A percentile compares a stretch with the other conserved stretches of the same genome.
phyloP scores from a whole-genome alignment of 2,888 invertebrate genomes.

The Drosophila setosimentum region DNA sequence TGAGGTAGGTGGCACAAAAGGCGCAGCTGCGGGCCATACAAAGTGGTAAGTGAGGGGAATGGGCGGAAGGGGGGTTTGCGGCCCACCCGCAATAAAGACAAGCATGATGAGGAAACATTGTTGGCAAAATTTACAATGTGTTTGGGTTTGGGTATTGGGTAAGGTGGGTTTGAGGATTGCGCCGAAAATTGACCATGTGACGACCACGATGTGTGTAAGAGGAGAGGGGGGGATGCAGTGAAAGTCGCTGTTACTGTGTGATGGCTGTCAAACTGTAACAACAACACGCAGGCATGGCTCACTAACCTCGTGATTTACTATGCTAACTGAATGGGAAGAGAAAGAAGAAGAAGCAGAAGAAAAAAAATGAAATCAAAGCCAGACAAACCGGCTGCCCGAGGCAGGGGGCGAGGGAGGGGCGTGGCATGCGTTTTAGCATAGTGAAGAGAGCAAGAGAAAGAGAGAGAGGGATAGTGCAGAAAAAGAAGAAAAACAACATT shows the following conservation, averaged over 20 bases:
- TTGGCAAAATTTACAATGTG: slow-evolving; percentile 56
- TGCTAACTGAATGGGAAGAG: slow-evolving; percentile 27
- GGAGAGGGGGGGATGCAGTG: slow-evolving; percentile 41
- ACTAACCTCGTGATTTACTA: slow-evolving; percentile 73
- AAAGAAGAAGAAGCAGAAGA: neutral
- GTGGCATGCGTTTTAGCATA: slow-evolving; percentile 70
- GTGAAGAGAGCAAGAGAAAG: slow-evolving; percentile 43
- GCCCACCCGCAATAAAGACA: slow-evolving; percentile 45
- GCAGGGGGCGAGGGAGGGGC: slow-evolving; percentile 37
- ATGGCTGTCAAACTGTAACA: slow-evolving; percentile 53
- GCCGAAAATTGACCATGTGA: slow-evolving; percentile 32
- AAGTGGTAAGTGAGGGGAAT: slow-evolving; percentile 35
- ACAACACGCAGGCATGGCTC: slow-evolving; percentile 49
- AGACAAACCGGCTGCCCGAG: slow-evolving; percentile 62
- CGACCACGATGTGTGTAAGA: slow-evolving; percentile 27
- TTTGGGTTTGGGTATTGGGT: slow-evolving; percentile 13
- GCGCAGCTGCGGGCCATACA: slow-evolving; percentile 59
- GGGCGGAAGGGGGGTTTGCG: neutral
- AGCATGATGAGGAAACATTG: slow-evolving; percentile 53
- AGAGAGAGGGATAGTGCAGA: slow-evolving; percentile 8
- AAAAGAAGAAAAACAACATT: slow-evolving; percentile 44
- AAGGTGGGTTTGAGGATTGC: slow-evolving; percentile 8
- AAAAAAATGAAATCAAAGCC: slow-evolving; percentile 20
- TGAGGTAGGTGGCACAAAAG: slow-evolving; percentile 30
- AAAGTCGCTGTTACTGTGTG: slow-evolving; percentile 56